Percentiles rank a stretch among this genome's conserved stretches.
Evolutionary conservation across 2,888 invertebrate genomes (phyloP).

Genomic region (Lysandra bellargus): DNA sequence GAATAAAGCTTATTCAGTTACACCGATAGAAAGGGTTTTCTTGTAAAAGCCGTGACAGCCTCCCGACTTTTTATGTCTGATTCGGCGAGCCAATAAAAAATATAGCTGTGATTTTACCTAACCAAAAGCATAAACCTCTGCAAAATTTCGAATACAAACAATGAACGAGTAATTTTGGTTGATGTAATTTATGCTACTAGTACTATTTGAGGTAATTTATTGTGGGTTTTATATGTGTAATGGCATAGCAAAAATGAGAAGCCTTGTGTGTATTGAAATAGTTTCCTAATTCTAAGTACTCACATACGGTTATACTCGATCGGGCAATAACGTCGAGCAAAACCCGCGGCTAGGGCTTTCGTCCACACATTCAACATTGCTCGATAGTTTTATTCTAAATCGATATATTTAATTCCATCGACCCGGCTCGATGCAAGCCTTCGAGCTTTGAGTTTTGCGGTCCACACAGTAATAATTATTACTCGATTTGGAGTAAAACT

Average conservation of each 20-base stretch:
- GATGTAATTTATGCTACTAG: not conserved
- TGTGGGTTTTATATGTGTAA: not conserved
- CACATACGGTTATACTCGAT: too few relatives aligned
- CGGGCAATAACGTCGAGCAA: too few relatives aligned
- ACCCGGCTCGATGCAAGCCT: too few relatives aligned
- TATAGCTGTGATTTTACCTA: not conserved
- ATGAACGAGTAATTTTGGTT: not conserved
- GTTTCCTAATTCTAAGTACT: too few relatives aligned
- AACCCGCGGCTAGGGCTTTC: too few relatives aligned
- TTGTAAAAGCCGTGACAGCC: conserved; percentile 17
- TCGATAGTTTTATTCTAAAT: too few relatives aligned
- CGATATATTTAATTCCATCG: too few relatives aligned
- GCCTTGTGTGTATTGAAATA: not conserved
- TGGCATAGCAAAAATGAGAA: not conserved
- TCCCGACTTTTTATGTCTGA: conserved; percentile 20
- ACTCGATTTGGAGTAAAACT: too few relatives aligned
- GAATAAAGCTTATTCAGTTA: conserved; percentile 25
- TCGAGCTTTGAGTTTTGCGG: too few relatives aligned
- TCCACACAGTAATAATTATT: too few relatives aligned
- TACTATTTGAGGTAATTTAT: not conserved
- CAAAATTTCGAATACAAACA: not conserved
- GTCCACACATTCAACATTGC: too few relatives aligned
- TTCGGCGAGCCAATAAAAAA: conserved; percentile 8
- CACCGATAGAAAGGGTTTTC: conserved; percentile 17
- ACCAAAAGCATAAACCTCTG: not conserved